Base-by-base conservation (phyloP, 2,888 invertebrate species). In the Acronicta alni region DNA sequence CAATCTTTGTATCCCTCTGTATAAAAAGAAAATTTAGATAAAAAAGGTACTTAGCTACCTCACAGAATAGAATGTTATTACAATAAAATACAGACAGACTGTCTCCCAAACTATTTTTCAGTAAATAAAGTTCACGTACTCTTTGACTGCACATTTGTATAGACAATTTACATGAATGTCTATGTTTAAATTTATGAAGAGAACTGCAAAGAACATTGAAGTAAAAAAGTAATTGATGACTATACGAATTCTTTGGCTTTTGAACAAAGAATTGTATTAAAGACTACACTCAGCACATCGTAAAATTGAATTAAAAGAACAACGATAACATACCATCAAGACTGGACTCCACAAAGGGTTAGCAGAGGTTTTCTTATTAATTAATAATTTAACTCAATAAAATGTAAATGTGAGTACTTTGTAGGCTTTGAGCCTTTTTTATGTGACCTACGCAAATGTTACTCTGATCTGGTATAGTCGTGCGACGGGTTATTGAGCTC, bases 121-220 rank as follows among this genome's bases (percentile, higher is more conserved):
- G 35, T 12, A 20, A 41, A 32, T 35, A 52, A 44, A 60, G 44
- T 57, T 46, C 35, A 49, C 10, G 20, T 26, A 26, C 26, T 35
- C 35, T 35, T 18, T 14, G 3, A 54, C 17, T 44, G 30, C 12
- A 30, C 30, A 0, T 30, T 30, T 54, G 6, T 55, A 41, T 35
- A 46, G 55, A 58, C 49, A 58, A 58, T 56, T 43, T 44, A 26
- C 9, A 62, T 53, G 41, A 46, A 37, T 30, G n/a, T 65, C 12
- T 23, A 12, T 48, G 32, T 58, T 72, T 42, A 51, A 57, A 72
- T 72, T 54, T 72, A 67, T 52, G 48, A 43, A 58, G 3, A 58
- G 39, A 15, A 41, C 55, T 20, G 16, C 20, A 23, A 51, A 43
- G 26, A 39, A 30, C 14, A 16, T 8, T 10, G 14, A 17, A 41